Conservation (phyloP, 2,113 vertebrate genomes). For the Centropus unirufus region DNA sequence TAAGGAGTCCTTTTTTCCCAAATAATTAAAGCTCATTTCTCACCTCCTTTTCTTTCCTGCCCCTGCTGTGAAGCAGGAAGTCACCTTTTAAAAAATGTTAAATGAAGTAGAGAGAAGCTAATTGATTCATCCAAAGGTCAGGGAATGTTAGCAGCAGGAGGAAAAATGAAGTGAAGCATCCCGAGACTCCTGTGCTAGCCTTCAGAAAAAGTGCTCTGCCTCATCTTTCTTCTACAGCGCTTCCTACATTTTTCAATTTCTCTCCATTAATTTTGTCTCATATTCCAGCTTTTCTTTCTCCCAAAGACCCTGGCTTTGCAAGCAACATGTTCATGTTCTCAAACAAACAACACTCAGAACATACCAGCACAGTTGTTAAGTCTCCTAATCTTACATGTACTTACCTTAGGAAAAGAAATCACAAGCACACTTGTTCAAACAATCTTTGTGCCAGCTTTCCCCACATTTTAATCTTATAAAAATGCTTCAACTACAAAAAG, state of each 20-base stretch:
- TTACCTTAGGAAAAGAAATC: slow-evolving; percentile 66
- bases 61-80: slow-evolving; percentile 52
- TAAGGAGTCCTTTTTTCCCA: neutral
- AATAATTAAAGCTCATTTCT: neutral
- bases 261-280: neutral
- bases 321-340: slow-evolving; percentile 20
- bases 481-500: slow-evolving; percentile 60
- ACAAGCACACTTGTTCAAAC: slow-evolving; percentile 69
- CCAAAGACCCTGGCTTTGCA: slow-evolving; percentile 17
- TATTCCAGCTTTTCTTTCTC: neutral
- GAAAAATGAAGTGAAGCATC: neutral
- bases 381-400: slow-evolving; percentile 31
- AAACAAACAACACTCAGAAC: slow-evolving; percentile 54
- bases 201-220: neutral
- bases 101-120: slow-evolving; percentile 21
- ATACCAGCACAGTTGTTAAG: slow-evolving; percentile 45
- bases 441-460: slow-evolving; percentile 60
- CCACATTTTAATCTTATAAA: slow-evolving; percentile 69
- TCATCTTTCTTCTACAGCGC: neutral
- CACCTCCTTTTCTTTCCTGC: neutral
- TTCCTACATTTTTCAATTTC: neutral
- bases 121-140: slow-evolving; percentile 20
- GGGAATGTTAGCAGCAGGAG: neutral
- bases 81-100: neutral
- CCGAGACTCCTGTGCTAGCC: neutral